Conservation (phyloP, 1,140 invertebrate genomes). For the Vollenhovia emeryi region DNA sequence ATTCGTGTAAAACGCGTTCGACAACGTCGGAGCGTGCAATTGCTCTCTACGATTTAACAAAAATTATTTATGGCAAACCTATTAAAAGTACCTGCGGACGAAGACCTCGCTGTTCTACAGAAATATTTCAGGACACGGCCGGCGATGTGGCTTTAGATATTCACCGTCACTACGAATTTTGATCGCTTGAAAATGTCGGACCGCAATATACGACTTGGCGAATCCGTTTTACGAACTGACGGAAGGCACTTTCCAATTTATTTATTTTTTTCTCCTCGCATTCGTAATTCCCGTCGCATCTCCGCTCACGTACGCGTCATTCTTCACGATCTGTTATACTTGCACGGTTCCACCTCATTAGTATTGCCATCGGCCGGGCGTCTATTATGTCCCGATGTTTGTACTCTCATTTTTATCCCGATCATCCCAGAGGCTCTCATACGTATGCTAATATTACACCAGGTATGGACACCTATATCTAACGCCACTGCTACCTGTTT, state of each 20-base stretch:
- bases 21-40: not conserved
- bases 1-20: not conserved
- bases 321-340: slow-evolving; percentile 74
- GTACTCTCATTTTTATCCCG: slow-evolving; percentile 82
- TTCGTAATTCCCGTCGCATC: slow-evolving; percentile 49
- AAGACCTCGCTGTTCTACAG: not conserved
- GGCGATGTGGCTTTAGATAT: not conserved
- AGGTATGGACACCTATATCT: not conserved
- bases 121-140: not conserved
- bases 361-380: slow-evolving; percentile 77
- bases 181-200: not conserved
- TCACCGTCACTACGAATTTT: not conserved
- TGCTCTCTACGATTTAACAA: slow-evolving; percentile 10
- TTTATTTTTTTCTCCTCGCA: slow-evolving; percentile 29
- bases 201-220: not conserved
- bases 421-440: slow-evolving; percentile 76
- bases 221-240: not conserved
- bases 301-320: slow-evolving; percentile 57
- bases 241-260: not conserved
- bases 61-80: not conserved
- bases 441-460: slow-evolving; percentile 64
- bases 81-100: not conserved
- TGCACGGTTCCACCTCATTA: slow-evolving; percentile 77
- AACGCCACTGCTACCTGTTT: slow-evolving; percentile 14
- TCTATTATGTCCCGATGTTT: slow-evolving; percentile 80